Evolutionary conservation across 2,888 invertebrate species (phyloP).

Genomic region (Brenthis daphne): DNA sequence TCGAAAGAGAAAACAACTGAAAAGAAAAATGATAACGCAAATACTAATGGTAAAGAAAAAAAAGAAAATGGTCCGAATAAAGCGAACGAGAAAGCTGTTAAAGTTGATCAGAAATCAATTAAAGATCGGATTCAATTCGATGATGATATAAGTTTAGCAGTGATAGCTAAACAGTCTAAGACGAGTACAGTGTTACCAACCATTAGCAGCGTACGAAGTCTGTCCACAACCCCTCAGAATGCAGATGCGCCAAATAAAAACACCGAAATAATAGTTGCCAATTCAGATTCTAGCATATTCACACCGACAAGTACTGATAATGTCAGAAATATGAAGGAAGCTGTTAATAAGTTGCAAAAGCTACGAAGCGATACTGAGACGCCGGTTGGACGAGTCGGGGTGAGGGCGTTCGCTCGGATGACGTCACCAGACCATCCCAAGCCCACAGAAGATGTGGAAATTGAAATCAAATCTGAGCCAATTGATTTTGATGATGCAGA

Average conservation of each 20-base stretch:
- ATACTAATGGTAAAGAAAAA: conserved; percentile 32
- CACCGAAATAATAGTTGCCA: conserved; percentile 53
- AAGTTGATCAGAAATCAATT: conserved; percentile 40
- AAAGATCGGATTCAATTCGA: conserved; percentile 57
- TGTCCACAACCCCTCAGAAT: conserved; percentile 51
- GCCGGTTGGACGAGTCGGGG: conserved; percentile 66
- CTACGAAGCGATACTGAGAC: conserved; percentile 52
- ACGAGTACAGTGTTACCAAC: conserved; percentile 56
- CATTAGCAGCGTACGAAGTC: conserved; percentile 63
- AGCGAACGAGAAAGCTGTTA: conserved; percentile 39
- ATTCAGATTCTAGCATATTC: conserved; percentile 56
- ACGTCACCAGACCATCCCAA: conserved; percentile 52
- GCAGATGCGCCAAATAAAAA: conserved; percentile 40
- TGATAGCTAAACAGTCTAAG: conserved; percentile 51
- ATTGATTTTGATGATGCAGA: conserved; percentile 69
- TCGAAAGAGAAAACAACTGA: conserved; percentile 33
- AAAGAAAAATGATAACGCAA: conserved; percentile 45
- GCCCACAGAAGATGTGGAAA: conserved; percentile 46
- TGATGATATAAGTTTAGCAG: conserved; percentile 61
- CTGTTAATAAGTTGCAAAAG: conserved; percentile 57
- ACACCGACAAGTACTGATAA: conserved; percentile 60
- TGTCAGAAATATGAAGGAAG: conserved; percentile 58
- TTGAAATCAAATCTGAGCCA: conserved; percentile 73
- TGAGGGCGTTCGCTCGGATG: conserved; percentile 72
- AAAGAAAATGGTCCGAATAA: conserved; percentile 35